Base-by-base conservation (phyloP, 2,797 vertebrate genomes). In the Parambassis ranga region DNA sequence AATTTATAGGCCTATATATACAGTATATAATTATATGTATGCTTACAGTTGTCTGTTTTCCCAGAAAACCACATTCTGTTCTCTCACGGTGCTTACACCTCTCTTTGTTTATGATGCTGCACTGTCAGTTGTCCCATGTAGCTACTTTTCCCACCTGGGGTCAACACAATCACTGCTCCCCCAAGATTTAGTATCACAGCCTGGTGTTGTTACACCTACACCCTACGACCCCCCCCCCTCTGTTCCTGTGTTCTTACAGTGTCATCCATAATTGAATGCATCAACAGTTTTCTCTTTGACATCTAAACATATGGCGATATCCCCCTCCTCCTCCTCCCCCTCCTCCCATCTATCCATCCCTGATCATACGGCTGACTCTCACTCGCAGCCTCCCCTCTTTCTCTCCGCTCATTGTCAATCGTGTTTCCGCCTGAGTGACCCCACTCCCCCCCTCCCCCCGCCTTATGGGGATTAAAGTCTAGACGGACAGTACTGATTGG, bases 221-320 rank as follows among this genome's bases (percentile, higher is more conserved):
- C 14, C 24, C 36, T 2, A 26, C 4, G 23, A 22, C 39, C 35
- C 36, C 18, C n/a, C 43, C 52, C 51, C 55, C 27, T 18, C 37
- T 49, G 66, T 55, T 47, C 59, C 11, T 52, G 7, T 83, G 75
- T 74, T 83, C 75, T 78, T 71, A 81, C 86, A 79, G 75, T 84
- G 68, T 82, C 79, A 79, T 83, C 63, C 71, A 87, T 90, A 90
- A 90, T 91, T 87, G 68, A 90, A 88, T 64, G 75, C 72, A 85
- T 83, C 83, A 87, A 85, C 72, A 86, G 79, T 85, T 85, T 82
- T 87, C 85, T 64, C 75, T 78, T 65, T 33, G 38, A 81, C 85
- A 78, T 91, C 60, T 72, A 71, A 88, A 84, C 92, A 93, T 91
- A 92, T 93, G 92, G 87, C 58, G 49, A 52, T 24, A 58, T 50